A percentile compares a stretch with the other conserved stretches of the same genome.
Evolutionary conservation across 2,888 invertebrate genomes (phyloP).

Genomic region (Papilio protenor): DNA sequence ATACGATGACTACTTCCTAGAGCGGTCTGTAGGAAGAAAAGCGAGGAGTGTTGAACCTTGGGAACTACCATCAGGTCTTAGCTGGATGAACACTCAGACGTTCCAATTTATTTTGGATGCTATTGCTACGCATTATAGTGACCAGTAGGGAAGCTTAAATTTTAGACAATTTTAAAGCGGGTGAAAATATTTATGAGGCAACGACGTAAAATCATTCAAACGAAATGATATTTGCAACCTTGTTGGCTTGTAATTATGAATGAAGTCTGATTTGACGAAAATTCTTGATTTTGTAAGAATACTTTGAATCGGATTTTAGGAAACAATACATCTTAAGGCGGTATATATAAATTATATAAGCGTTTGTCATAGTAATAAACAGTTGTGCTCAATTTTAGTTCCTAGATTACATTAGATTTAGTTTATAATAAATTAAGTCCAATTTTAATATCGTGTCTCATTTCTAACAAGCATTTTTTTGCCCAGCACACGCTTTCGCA

Average conservation of each 20-base stretch:
- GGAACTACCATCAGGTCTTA: conserved; percentile 72
- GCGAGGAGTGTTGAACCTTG: conserved; percentile 70
- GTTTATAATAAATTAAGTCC: conserved; percentile 47
- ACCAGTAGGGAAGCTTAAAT: conserved; percentile 54
- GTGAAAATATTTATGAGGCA: conserved; percentile 53
- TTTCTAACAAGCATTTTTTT: neutral
- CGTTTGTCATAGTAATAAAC: conserved; percentile 5
- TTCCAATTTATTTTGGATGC: conserved; percentile 88
- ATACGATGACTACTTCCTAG: conserved; percentile 89
- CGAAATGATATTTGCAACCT: conserved; percentile 47
- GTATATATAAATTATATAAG: neutral
- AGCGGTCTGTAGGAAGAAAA: conserved; percentile 85
- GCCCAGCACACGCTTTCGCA: conserved; percentile 32
- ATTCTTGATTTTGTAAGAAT: conserved; percentile 56
- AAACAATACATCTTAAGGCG: neutral
- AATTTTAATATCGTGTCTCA: conserved; percentile 28
- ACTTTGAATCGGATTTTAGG: conserved; percentile 60
- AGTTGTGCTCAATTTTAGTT: conserved; percentile 57
- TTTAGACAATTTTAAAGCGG: conserved; percentile 35
- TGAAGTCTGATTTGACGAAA: conserved; percentile 59
- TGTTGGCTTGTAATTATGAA: conserved; percentile 65
- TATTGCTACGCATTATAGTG: conserved; percentile 70
- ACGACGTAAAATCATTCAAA: conserved; percentile 52
- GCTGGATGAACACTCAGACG: conserved; percentile 85
- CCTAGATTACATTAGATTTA: conserved; percentile 47